Evolutionary conservation across 2,888 invertebrate species (phyloP).

Genomic region (Anagyrus pseudococci): DNA sequence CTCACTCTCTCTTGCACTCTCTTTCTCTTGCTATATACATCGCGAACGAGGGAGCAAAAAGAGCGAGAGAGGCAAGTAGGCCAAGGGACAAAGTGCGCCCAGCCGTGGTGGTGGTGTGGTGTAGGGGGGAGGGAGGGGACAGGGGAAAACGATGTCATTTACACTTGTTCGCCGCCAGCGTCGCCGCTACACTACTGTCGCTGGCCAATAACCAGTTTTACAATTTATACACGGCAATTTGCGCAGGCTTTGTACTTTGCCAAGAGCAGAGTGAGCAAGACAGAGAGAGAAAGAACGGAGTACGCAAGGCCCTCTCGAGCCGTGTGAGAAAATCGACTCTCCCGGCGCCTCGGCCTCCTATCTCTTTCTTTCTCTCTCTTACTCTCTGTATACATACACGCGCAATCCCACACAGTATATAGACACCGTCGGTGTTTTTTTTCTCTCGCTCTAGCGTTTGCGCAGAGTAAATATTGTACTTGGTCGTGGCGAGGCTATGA

Average conservation of each 20-base stretch:
- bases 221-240: conserved; percentile 41
- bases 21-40: neutral
- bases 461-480: too few species aligned
- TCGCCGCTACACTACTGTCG: neutral
- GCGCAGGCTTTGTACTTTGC: conserved; percentile 37
- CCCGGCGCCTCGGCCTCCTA: too few species aligned
- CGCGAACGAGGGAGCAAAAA: neutral
- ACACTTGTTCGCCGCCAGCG: conserved; percentile 33
- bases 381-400: neutral
- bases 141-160: conserved; percentile 40
- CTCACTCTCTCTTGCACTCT: neutral
- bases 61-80: neutral
- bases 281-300: conserved; percentile 18
- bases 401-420: neutral
- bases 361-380: neutral
- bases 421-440: neutral
- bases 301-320: conserved; percentile 12
- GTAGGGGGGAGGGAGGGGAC: conserved; percentile 23
- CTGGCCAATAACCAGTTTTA: conserved; percentile 35
- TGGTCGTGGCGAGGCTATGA: too few species aligned
- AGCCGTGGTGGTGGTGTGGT: neutral
- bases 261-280: conserved; percentile 17
- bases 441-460: neutral
- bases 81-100: neutral
- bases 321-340: conserved; percentile 34